Conservation (phyloP, 2,113 vertebrate species). For the Junco hyemalis region DNA sequence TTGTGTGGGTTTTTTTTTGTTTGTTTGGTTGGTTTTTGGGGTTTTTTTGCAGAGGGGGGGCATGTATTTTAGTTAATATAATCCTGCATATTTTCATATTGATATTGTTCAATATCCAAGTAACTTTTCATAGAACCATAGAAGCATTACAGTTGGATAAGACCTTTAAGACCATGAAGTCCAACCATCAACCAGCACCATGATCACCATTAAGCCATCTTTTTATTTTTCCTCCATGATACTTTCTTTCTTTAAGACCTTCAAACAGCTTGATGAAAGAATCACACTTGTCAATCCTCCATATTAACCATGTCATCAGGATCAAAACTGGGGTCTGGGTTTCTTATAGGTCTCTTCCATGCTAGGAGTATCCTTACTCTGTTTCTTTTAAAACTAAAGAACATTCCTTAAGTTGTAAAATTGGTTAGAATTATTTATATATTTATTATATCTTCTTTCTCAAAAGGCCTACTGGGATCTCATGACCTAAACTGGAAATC, state of each 20-base stretch:
- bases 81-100: not conserved
- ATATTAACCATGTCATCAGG: not conserved
- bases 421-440: not conserved
- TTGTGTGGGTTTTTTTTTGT: too few species aligned
- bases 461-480: not conserved
- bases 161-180: not conserved
- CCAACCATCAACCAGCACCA: not conserved
- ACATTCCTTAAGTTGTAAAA: not conserved
- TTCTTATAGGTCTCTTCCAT: not conserved
- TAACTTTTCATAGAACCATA: not conserved
- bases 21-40: too few species aligned
- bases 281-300: accelerated
- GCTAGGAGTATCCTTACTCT: not conserved
- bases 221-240: not conserved
- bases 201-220: not conserved
- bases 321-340: not conserved
- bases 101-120: not conserved
- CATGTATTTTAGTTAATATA: not conserved
- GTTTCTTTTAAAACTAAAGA: not conserved
- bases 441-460: not conserved
- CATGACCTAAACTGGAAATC: not conserved
- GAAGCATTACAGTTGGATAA: not conserved
- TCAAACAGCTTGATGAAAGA: not conserved
- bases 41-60: accelerated
- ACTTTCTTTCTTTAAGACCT: not conserved